Conservation (phyloP, 64 coral and sea anemone genomes). For the Dendronephthya gigantea region DNA sequence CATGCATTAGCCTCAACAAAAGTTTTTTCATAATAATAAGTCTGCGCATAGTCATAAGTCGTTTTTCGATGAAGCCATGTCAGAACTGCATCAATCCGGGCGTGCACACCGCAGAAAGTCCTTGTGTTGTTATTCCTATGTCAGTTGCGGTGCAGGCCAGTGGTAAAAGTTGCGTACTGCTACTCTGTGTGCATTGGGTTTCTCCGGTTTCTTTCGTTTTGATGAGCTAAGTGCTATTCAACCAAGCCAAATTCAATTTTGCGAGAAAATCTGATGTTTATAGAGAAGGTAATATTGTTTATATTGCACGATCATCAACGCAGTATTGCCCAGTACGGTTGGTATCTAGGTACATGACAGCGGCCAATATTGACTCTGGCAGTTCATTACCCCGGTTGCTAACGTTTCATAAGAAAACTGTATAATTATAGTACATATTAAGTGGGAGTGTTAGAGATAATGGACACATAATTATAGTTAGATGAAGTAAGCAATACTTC, state of each 20-base stretch:
- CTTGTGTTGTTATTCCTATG: constrained; percentile 24
- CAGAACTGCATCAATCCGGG: not conserved
- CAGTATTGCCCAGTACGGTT: constrained; percentile 18
- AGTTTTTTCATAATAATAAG: constrained; percentile 17
- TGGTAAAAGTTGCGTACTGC: constrained; percentile 21
- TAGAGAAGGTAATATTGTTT: constrained; percentile 36
- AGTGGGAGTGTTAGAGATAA: too few relatives aligned
- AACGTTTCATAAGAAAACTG: not conserved
- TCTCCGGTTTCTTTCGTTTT: constrained; percentile 31
- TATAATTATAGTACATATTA: too few relatives aligned
- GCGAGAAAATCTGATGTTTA: constrained; percentile 35
- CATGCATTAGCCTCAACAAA: not conserved
- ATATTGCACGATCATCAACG: not conserved
- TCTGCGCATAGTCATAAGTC: constrained; percentile 9
- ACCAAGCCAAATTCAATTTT: not conserved
- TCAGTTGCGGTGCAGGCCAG: constrained; percentile 6
- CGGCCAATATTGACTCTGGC: not conserved
- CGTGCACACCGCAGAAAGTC: too few relatives aligned
- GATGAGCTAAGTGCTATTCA: constrained; percentile 17
- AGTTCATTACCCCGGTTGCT: not conserved
- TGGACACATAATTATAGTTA: too few relatives aligned
- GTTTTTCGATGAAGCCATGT: not conserved
- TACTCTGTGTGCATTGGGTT: constrained; percentile 20
- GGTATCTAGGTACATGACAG: not conserved
- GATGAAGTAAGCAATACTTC: too few relatives aligned